Evolutionary conservation across 2,113 vertebrate species (phyloP), one percentile per base, ranked within the genome.

Genomic region (Hystrix cristata): DNA sequence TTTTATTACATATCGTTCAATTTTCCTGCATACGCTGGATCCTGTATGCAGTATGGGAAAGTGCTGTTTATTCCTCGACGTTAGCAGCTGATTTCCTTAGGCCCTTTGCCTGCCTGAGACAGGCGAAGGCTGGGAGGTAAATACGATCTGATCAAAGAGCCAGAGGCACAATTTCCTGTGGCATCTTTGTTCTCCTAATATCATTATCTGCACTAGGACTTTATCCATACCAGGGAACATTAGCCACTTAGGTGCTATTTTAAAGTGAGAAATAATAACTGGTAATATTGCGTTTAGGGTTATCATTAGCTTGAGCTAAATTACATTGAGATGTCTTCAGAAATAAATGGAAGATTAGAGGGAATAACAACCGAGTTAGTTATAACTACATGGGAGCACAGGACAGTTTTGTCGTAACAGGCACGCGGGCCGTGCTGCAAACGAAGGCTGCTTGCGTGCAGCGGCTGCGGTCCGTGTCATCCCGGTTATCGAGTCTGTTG

Each of bases 291-390:
- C 48, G 74, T 92, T 91, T 90, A 78, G 27, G 76, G 15, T 92
- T 95, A 78, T 97, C 93, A 95, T 72, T 96, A 95, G 84, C 76
- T 76, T 87, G 84, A 97, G 89, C 90, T 92, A 76, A 95, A 95
- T 93, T 92, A 90, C 85, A 95, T n/a, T 59, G 87, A 95, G 81
- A 76, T 67, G 76, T 57, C 89, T 38, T 94, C 82, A 91, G 80
- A 98, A 97, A 94, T 62, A 97, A 87, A 94, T 83, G 72, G 71
- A 90, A 95, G 87, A 83, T 8, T 2, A 94, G 79, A 48, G 96
- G 79, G 87, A 94, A 90, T 94, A 92, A 84, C 76, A 96, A 55
- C 55, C 67, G 89, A 80, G 88, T 97, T 97, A 91, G 90, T 92
- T 95, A 60, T 23, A 94, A 81, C 0, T 3, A 65, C 55, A 38